A percentile compares a stretch with the other conserved stretches of the same genome.
Evolutionary conservation across 1,140 invertebrate genomes (phyloP).

Genomic region (Neuroterus valhalla): DNA sequence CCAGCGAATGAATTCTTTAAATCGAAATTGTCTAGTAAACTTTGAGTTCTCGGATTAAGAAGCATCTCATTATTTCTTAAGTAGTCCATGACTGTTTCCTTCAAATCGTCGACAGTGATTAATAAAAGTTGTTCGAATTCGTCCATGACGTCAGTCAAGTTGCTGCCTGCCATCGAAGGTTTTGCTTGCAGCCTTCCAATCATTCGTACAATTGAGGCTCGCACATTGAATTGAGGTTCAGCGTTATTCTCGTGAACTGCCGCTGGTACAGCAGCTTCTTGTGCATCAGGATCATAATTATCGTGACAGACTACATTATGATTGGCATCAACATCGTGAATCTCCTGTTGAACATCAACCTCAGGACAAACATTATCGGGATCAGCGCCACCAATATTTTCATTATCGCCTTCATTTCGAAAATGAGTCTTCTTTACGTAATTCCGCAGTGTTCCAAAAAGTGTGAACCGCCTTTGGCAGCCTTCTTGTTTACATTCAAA

Average conservation of each 20-base stretch:
- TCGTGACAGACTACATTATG: too few species aligned
- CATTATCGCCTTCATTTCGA: background rate
- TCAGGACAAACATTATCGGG: too few species aligned
- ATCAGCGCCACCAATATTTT: background rate
- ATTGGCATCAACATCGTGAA: too few species aligned
- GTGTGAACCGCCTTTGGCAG: background rate
- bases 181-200: constrained; percentile 30
- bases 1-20: constrained; percentile 31
- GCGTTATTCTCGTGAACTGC: background rate
- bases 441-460: background rate
- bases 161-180: constrained; percentile 18
- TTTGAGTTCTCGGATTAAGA: background rate
- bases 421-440: background rate
- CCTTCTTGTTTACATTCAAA: background rate
- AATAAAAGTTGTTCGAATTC: constrained; percentile 24
- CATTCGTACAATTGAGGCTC: constrained; percentile 14
- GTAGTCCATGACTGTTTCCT: background rate
- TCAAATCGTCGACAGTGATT: background rate
- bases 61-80: background rate
- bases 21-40: background rate
- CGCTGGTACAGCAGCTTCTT: too few species aligned
- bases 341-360: too few species aligned
- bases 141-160: constrained; percentile 3
- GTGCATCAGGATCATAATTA: too few species aligned
- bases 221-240: background rate